Conservation (phyloP, 2,113 vertebrate species). For the Cyprinodon tularosa region DNA sequence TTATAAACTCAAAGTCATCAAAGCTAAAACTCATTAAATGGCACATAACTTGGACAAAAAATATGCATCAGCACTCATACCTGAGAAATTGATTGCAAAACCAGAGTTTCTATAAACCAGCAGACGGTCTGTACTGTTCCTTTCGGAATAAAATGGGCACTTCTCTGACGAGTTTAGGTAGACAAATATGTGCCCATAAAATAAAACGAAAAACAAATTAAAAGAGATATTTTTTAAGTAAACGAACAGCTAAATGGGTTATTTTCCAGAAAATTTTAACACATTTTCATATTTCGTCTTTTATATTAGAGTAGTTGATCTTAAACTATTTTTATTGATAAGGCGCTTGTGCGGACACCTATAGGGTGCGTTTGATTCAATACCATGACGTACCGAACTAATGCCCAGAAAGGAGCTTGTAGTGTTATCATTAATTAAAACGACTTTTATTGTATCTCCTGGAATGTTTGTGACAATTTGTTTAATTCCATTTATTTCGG, state of each 20-base stretch:
- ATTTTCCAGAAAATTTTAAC: no score
- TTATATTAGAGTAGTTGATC: neutral
- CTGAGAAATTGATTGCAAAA: neutral
- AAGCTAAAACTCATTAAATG: accelerated
- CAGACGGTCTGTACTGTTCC: neutral
- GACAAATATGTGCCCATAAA: slow-evolving; percentile 21
- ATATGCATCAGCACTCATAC: neutral
- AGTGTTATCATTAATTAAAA: neutral
- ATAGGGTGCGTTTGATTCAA: neutral
- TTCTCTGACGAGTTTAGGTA: neutral
- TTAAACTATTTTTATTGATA: neutral
- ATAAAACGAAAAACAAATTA: neutral
- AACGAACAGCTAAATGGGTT: neutral
- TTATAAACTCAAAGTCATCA: neutral
- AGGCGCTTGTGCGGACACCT: slow-evolving; percentile 36
- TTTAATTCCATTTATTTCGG: neutral
- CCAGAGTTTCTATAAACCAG: accelerated
- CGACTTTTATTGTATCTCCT: neutral
- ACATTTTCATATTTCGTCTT: neutral
- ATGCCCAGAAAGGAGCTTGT: accelerated
- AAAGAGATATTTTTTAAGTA: neutral
- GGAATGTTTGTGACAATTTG: neutral
- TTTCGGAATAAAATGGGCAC: neutral
- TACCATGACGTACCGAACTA: neutral
- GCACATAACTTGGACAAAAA: neutral